Evolutionary conservation across 2,888 invertebrate species (phyloP), one percentile per base, ranked within the genome.

Genomic region (Mystacides longicornis): DNA sequence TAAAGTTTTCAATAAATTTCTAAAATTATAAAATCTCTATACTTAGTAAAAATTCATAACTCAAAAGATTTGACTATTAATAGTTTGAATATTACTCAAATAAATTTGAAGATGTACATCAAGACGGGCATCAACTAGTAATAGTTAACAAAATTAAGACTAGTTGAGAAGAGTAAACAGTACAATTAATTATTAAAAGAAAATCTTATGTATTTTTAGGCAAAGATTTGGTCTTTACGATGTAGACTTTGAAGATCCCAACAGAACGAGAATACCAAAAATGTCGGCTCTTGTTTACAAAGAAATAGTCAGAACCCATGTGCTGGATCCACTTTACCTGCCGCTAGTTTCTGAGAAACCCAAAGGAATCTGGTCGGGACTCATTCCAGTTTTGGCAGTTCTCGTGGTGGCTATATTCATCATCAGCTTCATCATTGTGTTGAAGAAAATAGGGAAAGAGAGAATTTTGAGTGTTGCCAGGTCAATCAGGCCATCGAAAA

Each of bases 221-320:
- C 69, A 71, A 46, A 77, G 75, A 61, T 85, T 83, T 64, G 86
- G 86, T 1, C 66, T 86, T 1, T 82, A 81, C 62, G 73, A 78
- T 57, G 82, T 86, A 11, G 79, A 86, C 67, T 85, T 82, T 64
- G 69, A 66, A 1, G 77, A 80, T 56, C 77, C 81, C 0, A 62
- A 71, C n/a, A 75, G 79, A 33, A 72, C 76, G 1, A 72, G 85
- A 48, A 78, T 76, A 1, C 75, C 82, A 1, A 83, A 84, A 62
- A 69, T 73, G 19, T 84, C 85, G 0, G 79, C 78, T 0, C 63
- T 66, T 37, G 79, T 73, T 54, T 81, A 71, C 67, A 69, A 70
- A 43, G 64, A 71, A 21, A 70, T 77, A 23, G 68, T 72, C 23
- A 68, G 71, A 61, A 72, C 70, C 2, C 60, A 60, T 42, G 60